A percentile compares a stretch with the other conserved stretches of the same genome.
These are phyloP conservation scores for Anas flavirostris DNA, from an alignment of 2,797 vertebrate species.

Conservation along the genomic window DNA sequence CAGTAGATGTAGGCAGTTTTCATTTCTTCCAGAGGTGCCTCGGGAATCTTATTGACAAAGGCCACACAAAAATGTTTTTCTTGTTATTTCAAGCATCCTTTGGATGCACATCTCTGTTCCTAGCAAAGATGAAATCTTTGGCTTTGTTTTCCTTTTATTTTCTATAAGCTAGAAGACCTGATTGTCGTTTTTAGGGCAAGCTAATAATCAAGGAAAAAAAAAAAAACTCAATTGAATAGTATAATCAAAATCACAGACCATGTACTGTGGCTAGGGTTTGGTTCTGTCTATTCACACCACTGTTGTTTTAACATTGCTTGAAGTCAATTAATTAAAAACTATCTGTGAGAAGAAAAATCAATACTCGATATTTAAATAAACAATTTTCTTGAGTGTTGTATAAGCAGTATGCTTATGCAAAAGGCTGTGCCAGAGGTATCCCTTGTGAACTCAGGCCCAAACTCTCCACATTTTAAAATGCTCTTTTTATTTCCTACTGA, in stretches of 20 bases:
- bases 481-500: not conserved
- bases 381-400: not conserved
- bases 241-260: not conserved
- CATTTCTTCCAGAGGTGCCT: slow-evolving; percentile 18
- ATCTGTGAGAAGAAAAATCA: not conserved
- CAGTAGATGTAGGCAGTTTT: not conserved
- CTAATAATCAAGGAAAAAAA: not conserved
- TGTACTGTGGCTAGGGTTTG: not conserved
- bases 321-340: slow-evolving; percentile 31
- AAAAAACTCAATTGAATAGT: not conserved
- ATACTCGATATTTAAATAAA: slow-evolving; percentile 29
- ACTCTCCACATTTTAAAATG: not conserved
- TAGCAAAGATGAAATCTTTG: not conserved
- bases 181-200: not conserved
- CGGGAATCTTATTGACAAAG: not conserved
- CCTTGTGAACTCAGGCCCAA: not conserved
- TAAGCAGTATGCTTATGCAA: not conserved
- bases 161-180: not conserved
- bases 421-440: not conserved
- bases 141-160: not conserved
- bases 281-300: not conserved
- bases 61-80: not conserved
- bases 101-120: not conserved
- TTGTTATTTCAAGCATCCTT: not conserved
- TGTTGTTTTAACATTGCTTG: not conserved